These are phyloP conservation scores for Mesochorus sp. DNA, from an alignment of 2,888 invertebrate species.

Conservation along the genomic window DNA sequence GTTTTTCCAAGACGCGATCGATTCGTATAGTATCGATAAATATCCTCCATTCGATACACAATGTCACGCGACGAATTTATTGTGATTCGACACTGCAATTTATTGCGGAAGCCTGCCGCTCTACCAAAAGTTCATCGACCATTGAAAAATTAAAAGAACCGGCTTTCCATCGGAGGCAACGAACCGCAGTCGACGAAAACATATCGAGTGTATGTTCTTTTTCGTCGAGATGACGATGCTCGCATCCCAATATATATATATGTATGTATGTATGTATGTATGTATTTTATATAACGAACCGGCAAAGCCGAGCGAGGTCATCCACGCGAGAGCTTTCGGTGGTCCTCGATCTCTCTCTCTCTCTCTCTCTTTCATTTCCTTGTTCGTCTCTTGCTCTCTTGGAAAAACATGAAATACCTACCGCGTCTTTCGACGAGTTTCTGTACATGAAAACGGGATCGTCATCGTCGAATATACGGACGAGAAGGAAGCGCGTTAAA, in stretches of 20 bases:
- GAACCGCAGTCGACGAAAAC: conserved; percentile 23
- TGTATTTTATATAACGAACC: background rate
- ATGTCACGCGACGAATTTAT: too few relatives aligned
- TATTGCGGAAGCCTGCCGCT: too few relatives aligned
- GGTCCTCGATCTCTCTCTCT: conserved; percentile 1
- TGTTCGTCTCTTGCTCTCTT: background rate
- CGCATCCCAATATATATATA: conserved; percentile 10
- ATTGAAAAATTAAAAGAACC: conserved; percentile 31
- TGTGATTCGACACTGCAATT: too few relatives aligned
- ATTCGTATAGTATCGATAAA: too few relatives aligned
- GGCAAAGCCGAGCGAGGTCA: conserved; percentile 26
- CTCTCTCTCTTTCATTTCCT: background rate
- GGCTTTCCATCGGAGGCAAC: conserved; percentile 8
- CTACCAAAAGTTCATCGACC: conserved; percentile 31
- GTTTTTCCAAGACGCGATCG: too few relatives aligned
- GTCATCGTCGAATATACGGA: background rate
- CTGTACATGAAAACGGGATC: conserved; percentile 34
- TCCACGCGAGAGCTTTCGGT: conserved; percentile 47
- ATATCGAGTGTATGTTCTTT: conserved; percentile 1
- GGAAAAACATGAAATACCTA: conserved; percentile 32
- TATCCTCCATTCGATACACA: too few relatives aligned
- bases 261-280: background rate
- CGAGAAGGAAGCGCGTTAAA: background rate
- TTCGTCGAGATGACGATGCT: conserved; percentile 28
- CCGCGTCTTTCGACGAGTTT: background rate